phyloP scores from a whole-genome alignment of 1,140 invertebrate species.

The Chironomus striatipennis region DNA sequence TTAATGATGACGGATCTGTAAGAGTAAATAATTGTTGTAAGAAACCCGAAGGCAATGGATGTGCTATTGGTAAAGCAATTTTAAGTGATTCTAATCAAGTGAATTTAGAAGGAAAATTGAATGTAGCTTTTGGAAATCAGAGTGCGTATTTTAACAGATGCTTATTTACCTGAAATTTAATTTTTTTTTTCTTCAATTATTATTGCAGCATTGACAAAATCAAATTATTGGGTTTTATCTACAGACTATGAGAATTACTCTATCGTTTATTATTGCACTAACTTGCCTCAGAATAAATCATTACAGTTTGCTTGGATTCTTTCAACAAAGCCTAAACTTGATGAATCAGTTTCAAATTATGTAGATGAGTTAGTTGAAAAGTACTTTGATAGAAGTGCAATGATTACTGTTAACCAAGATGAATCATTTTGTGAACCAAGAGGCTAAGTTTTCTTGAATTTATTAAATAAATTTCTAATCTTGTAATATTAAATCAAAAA shows the following conservation, averaged over 20 bases:
- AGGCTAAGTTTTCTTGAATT: no score
- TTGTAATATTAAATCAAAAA: no score
- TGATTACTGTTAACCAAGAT: background rate
- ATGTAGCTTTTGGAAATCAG: background rate
- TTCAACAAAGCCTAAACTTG: background rate
- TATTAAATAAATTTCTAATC: no score
- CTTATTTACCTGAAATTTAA: background rate
- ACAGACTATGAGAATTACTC: conserved; percentile 18
- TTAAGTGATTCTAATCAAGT: background rate
- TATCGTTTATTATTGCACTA: background rate
- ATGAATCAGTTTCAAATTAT: background rate
- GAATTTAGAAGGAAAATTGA: background rate
- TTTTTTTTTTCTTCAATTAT: conserved; percentile 9
- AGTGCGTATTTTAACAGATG: background rate
- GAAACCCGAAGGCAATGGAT: background rate
- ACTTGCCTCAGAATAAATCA: background rate
- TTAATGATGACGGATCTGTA: background rate
- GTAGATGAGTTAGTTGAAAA: background rate
- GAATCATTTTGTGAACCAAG: no score
- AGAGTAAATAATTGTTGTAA: background rate
- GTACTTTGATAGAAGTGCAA: background rate
- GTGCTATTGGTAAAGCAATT: background rate
- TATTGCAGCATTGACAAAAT: background rate
- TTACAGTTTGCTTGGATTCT: background rate
- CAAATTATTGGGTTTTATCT: conserved; percentile 9